phyloP scores from a whole-genome alignment of 2,797 vertebrate species.

The Mycteria americana region DNA sequence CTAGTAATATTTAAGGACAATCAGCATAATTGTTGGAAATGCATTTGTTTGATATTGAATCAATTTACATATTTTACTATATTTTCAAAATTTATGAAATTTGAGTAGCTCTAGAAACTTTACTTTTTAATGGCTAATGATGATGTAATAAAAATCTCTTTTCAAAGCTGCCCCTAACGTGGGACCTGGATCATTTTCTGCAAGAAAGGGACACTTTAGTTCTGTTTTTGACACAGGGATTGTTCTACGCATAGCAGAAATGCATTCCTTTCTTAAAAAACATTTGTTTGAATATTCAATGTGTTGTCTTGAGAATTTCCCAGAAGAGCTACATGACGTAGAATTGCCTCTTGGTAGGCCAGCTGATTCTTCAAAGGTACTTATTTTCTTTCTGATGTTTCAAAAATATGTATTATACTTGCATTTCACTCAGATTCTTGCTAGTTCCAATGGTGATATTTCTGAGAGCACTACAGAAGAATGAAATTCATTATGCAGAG shows the following conservation, averaged over 20 bases:
- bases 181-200: constrained; percentile 44
- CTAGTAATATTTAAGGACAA: background rate
- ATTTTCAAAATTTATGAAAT: background rate
- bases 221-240: constrained; percentile 72
- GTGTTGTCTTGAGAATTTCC: constrained; percentile 75
- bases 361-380: constrained; percentile 51
- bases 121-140: background rate
- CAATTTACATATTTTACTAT: background rate
- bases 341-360: background rate
- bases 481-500: background rate
- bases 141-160: background rate
- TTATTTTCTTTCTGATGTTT: background rate
- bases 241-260: constrained; percentile 76
- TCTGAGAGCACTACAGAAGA: background rate
- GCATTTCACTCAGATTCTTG: background rate
- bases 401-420: background rate
- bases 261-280: constrained; percentile 79
- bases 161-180: constrained; percentile 48
- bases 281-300: constrained; percentile 74
- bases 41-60: background rate
- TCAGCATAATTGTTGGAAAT: background rate
- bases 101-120: background rate
- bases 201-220: constrained; percentile 63
- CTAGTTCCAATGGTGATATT: background rate
- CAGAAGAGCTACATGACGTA: constrained; percentile 59